phyloP scores from a whole-genome alignment of 1,140 invertebrate genomes.

The Calliphora vicina region DNA sequence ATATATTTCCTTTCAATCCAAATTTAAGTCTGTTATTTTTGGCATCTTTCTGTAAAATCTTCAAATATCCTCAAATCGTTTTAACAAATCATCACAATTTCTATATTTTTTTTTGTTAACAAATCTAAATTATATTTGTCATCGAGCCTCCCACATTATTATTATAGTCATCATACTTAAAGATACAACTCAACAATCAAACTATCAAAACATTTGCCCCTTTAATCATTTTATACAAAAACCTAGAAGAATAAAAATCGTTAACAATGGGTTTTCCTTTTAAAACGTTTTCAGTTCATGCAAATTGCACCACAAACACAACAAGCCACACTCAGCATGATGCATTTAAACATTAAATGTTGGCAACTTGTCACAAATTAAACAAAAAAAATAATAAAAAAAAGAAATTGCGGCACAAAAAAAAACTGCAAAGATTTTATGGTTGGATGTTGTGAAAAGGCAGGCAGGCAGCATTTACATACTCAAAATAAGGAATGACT shows the following conservation, averaged over 20 bases:
- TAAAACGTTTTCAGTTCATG: not conserved
- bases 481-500: too few relatives aligned
- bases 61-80: too few relatives aligned
- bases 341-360: slow-evolving; percentile 14
- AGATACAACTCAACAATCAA: not conserved
- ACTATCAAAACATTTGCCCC: not conserved
- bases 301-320: not conserved
- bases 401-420: not conserved
- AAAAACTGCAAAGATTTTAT: not conserved
- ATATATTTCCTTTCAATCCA: too few relatives aligned
- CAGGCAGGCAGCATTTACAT: too few relatives aligned
- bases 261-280: not conserved
- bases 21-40: too few relatives aligned
- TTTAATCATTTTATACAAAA: not conserved
- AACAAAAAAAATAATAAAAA: not conserved
- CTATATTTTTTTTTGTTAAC: too few relatives aligned
- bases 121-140: too few relatives aligned
- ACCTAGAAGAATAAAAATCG: not conserved
- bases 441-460: not conserved
- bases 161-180: not conserved
- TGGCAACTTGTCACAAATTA: slow-evolving; percentile 16
- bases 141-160: not conserved
- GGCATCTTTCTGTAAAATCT: too few relatives aligned
- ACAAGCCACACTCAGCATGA: not conserved
- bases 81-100: too few relatives aligned